Conservation (phyloP, 2,888 invertebrate species). For the Muschampia plurimacula region DNA sequence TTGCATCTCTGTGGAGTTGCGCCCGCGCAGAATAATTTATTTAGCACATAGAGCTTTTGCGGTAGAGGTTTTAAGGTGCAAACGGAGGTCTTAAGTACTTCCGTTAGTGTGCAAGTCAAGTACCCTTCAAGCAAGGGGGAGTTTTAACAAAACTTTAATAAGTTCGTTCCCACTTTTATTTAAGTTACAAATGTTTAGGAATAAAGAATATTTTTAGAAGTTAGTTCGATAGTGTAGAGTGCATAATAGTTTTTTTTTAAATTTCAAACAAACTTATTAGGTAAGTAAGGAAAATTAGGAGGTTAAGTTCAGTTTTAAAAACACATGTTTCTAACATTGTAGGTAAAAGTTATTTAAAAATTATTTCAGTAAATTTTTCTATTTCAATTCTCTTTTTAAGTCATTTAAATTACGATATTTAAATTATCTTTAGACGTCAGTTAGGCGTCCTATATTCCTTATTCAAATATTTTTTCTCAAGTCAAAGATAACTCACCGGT, state of each 20-base stretch:
- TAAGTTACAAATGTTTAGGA: neutral
- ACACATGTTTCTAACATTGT: no score
- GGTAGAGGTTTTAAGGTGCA: slow-evolving; percentile 19
- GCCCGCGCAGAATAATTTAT: slow-evolving; percentile 19
- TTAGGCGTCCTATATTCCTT: neutral
- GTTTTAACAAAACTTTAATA: neutral
- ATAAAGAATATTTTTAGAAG: neutral
- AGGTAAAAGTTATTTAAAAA: no score
- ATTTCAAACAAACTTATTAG: no score
- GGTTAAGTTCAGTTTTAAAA: no score
- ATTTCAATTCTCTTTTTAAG: neutral
- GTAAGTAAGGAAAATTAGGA: no score
- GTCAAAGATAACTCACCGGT: slow-evolving; percentile 64
- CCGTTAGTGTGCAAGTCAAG: slow-evolving; percentile 29
- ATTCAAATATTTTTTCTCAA: slow-evolving; percentile 23
- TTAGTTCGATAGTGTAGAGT: no score
- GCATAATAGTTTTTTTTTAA: no score
- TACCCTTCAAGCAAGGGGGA: slow-evolving; percentile 12
- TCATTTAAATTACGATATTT: neutral
- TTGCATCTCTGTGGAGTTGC: neutral
- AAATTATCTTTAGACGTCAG: no score
- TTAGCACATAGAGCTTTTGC: slow-evolving; percentile 17
- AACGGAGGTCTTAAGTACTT: slow-evolving; percentile 28
- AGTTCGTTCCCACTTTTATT: neutral
- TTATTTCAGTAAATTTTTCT: neutral